Percentiles rank a stretch among this genome's conserved stretches.
These are phyloP conservation scores for Corvus moneduloides DNA, from an alignment of 2,113 vertebrate genomes.

Conservation along the genomic window DNA sequence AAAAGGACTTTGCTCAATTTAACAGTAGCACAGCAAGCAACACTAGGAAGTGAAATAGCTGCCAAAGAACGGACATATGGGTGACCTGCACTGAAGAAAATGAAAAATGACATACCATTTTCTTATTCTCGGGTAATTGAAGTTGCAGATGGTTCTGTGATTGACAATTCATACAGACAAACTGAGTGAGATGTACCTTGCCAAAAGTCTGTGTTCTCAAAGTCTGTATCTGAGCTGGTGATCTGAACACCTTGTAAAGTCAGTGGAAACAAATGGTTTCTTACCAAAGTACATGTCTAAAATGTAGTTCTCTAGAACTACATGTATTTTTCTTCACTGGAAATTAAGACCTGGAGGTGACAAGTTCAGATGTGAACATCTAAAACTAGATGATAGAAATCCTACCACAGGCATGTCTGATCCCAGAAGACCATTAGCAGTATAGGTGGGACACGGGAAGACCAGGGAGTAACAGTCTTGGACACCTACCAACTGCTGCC, in stretches of 20 bases:
- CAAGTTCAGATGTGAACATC: not conserved
- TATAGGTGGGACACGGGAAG: not conserved
- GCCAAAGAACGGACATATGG: not conserved
- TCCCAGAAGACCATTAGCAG: not conserved
- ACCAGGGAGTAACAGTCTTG: not conserved
- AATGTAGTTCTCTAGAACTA: not conserved
- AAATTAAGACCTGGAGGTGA: not conserved
- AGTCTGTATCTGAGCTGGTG: not conserved
- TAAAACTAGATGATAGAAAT: not conserved
- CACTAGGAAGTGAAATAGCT: not conserved
- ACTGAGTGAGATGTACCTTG: not conserved
- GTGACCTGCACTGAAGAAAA: not conserved
- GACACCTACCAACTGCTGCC: not conserved
- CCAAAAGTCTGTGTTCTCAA: not conserved
- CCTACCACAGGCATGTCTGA: not conserved
- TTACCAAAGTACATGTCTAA: not conserved
- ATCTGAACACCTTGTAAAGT: not conserved
- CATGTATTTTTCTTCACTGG: not conserved
- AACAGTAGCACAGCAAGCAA: not conserved
- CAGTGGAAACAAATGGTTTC: not conserved
- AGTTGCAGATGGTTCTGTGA: not conserved
- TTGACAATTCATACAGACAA: not conserved
- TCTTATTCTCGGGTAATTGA: not conserved
- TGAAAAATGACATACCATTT: not conserved
- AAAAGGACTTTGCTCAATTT: not conserved